These are phyloP conservation scores for Cephus spinipes DNA, from an alignment of 2,888 invertebrate genomes.

Conservation along the genomic window DNA sequence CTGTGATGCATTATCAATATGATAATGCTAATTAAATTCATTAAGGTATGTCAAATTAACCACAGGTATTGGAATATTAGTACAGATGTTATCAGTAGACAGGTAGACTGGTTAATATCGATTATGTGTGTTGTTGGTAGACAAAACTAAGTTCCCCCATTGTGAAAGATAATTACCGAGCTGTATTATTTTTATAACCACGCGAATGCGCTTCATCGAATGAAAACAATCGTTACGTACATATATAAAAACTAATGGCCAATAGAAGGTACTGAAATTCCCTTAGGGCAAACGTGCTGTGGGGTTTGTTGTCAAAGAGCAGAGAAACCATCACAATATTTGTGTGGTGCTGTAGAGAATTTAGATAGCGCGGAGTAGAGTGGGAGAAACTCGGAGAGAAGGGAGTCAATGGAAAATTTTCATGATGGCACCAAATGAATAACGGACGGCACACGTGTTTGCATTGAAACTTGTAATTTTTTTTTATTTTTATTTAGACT, in stretches of 20 bases:
- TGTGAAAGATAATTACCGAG: not conserved
- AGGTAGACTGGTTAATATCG: not conserved
- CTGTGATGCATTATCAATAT: not conserved
- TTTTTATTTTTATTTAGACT: constrained; percentile 41
- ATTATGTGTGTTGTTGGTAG: not conserved
- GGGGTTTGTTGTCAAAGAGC: not conserved
- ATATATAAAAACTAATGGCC: not conserved
- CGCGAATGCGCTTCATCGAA: not conserved
- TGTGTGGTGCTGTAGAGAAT: not conserved
- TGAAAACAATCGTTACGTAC: not conserved
- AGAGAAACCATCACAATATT: not conserved
- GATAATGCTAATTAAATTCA: not conserved
- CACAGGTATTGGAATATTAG: not conserved
- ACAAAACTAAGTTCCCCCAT: not conserved
- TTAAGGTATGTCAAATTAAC: not conserved
- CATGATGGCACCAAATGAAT: not conserved
- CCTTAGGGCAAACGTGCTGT: not conserved
- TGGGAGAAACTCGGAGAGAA: not conserved
- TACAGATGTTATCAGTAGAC: not conserved
- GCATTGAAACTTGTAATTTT: constrained; percentile 48
- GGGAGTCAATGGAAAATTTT: constrained; percentile 6
- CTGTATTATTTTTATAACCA: constrained; percentile 5
- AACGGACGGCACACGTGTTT: not conserved
- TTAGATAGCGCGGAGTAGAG: not conserved
- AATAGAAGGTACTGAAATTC: not conserved